Evolutionary conservation across 2,797 vertebrate species (phyloP).

Genomic region (Hephaestus fuliginosus): DNA sequence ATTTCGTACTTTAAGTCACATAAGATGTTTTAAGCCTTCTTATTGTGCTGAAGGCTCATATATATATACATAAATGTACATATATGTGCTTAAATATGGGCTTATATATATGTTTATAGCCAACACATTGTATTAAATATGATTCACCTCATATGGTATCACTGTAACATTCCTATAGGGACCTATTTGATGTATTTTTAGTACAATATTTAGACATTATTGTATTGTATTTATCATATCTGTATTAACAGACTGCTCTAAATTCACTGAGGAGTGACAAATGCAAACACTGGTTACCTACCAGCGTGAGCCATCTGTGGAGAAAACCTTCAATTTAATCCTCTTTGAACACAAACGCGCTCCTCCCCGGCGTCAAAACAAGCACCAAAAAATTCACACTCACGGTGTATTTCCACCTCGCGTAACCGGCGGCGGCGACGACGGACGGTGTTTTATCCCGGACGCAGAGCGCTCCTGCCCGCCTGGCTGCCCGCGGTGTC

Average conservation of each 20-base stretch:
- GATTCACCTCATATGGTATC: not conserved
- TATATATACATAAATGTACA: no score
- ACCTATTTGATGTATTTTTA: constrained; percentile 1
- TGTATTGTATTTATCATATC: not conserved
- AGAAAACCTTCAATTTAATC: constrained; percentile 5
- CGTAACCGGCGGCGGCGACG: not conserved
- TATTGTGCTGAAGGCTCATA: not conserved
- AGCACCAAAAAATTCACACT: not conserved
- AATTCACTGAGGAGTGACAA: not conserved
- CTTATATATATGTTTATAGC: not conserved
- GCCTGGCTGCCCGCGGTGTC: constrained; percentile 40
- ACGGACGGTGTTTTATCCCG: constrained; percentile 12
- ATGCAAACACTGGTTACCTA: constrained; percentile 43
- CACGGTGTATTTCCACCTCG: constrained; percentile 18
- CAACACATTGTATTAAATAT: not conserved
- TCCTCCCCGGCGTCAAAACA: not conserved
- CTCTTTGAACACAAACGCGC: not conserved
- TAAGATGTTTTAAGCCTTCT: not conserved
- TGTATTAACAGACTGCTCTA: not conserved
- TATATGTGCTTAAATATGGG: no score
- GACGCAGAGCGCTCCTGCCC: not conserved
- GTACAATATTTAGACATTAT: not conserved
- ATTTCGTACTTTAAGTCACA: not conserved
- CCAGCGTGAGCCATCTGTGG: constrained; percentile 35
- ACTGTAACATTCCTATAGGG: constrained; percentile 1